Evolutionary conservation across 1,140 invertebrate genomes (phyloP).

Genomic region (Stenopsyche tienmushanensis): DNA sequence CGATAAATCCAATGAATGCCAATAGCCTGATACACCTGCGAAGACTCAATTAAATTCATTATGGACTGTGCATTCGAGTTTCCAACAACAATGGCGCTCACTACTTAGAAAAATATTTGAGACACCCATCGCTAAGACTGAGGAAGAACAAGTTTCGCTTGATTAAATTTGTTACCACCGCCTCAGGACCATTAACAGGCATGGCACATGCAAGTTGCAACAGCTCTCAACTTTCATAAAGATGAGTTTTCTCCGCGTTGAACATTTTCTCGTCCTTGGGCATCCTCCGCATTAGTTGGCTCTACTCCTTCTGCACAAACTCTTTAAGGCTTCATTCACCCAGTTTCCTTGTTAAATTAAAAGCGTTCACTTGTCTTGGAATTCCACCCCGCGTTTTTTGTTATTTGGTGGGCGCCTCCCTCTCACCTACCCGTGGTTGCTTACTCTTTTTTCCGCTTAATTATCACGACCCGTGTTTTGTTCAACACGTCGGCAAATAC

Average conservation of each 20-base stretch:
- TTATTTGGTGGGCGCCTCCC: slow-evolving; percentile 22
- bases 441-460: slow-evolving; percentile 20
- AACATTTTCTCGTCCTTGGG: neutral
- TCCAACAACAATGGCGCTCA: no score
- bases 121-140: no score
- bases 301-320: neutral
- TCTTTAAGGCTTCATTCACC: neutral
- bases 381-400: slow-evolving; percentile 15
- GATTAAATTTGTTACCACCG: no score
- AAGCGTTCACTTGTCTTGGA: slow-evolving; percentile 26
- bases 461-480: slow-evolving; percentile 17
- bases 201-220: neutral
- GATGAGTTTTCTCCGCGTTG: neutral
- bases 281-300: neutral
- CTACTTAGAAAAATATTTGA: no score
- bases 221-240: neutral
- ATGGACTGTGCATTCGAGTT: no score
- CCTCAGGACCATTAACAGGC: neutral
- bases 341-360: slow-evolving; percentile 28
- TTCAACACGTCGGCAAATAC: slow-evolving; percentile 7
- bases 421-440: no score
- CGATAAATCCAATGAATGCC: no score
- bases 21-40: no score
- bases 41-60: no score
- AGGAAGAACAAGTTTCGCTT: no score